These are phyloP conservation scores for Cyrtonyx montezumae DNA, from an alignment of 2,113 vertebrate species.

Conservation along the genomic window DNA sequence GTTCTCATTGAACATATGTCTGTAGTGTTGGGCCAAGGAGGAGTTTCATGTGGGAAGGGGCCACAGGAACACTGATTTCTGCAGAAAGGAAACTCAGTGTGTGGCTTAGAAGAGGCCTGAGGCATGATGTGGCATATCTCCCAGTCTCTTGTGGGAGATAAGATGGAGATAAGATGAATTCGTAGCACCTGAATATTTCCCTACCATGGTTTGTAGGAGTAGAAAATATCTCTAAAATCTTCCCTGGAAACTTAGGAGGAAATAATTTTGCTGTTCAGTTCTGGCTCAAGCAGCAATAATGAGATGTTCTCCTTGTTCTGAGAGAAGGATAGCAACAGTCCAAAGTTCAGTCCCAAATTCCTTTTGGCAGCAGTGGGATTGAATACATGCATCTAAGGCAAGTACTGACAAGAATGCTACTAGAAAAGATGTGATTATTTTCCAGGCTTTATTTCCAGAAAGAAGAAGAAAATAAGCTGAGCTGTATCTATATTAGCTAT, in stretches of 20 bases:
- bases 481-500: background rate
- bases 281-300: background rate
- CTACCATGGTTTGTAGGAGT: background rate
- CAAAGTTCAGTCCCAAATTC: accelerated
- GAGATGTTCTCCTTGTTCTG: background rate
- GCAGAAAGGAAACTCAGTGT: background rate
- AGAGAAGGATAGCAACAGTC: background rate
- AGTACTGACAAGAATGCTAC: background rate
- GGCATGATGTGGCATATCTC: background rate
- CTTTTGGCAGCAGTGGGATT: background rate
- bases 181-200: background rate
- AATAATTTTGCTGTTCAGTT: background rate
- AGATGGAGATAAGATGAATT: no score
- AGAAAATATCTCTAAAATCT: background rate
- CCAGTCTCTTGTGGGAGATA: background rate
- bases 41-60: accelerated
- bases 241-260: background rate
- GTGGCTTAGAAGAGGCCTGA: background rate
- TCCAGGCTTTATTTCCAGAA: background rate
- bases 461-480: background rate
- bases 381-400: accelerated
- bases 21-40: background rate
- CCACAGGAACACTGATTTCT: accelerated
- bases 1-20: background rate
- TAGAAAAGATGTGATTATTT: background rate